Conservation (phyloP, 2,113 vertebrate species). For the Solea solea region DNA sequence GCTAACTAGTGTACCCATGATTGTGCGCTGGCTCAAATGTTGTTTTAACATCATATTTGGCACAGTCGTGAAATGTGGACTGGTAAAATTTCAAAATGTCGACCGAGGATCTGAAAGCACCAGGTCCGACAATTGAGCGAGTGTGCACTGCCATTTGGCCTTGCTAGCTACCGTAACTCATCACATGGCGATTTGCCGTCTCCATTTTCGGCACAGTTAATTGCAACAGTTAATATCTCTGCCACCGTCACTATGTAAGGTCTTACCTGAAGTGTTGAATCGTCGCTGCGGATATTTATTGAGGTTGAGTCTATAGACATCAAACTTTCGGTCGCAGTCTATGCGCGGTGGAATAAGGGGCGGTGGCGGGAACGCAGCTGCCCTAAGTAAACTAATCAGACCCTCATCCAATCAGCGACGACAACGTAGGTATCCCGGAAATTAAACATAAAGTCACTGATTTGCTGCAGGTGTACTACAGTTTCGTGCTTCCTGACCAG, state of each 20-base stretch:
- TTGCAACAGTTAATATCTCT: neutral
- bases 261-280: conserved; percentile 67
- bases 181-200: neutral
- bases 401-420: conserved; percentile 61
- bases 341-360: conserved; percentile 31
- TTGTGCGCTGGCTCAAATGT: too few species aligned
- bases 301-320: conserved; percentile 37
- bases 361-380: conserved; percentile 59
- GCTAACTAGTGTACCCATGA: too few species aligned
- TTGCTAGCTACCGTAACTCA: conserved; percentile 4
- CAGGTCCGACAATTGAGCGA: neutral
- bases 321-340: conserved; percentile 50
- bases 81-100: neutral
- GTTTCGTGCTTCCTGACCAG: neutral
- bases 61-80: too few species aligned
- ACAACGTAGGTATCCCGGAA: conserved; percentile 29
- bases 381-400: conserved; percentile 68
- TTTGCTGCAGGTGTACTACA: conserved; percentile 54
- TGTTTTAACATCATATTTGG: too few species aligned
- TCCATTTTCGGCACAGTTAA: neutral
- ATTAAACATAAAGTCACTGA: conserved; percentile 20
- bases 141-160: neutral
- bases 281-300: conserved; percentile 54
- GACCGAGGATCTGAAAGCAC: neutral
- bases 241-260: too few species aligned